phyloP scores from a whole-genome alignment of 2,113 vertebrate species.

The Archocentrus centrarchus region DNA sequence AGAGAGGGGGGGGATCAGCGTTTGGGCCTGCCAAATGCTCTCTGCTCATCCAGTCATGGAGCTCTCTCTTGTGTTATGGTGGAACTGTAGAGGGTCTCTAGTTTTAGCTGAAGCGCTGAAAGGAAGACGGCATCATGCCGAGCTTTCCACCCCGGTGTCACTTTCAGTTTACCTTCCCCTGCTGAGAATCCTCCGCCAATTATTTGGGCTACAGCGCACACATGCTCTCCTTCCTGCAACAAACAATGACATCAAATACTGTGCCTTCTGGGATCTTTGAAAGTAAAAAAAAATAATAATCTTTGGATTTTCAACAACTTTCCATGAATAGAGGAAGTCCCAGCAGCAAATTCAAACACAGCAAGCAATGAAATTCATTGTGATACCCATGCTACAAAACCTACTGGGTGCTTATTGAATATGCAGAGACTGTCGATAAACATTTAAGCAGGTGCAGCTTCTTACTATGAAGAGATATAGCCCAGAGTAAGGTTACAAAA shows the following conservation, averaged over 20 bases:
- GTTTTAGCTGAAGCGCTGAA: slow-evolving; percentile 63
- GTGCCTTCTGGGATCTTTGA: slow-evolving; percentile 58
- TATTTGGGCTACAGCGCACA: slow-evolving; percentile 70
- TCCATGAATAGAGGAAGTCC: slow-evolving; percentile 26
- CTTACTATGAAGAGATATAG: slow-evolving; percentile 63
- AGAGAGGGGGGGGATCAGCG: slow-evolving; percentile 14
- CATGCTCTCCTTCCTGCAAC: slow-evolving; percentile 45
- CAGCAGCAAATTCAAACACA: slow-evolving; percentile 40
- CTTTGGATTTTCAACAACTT: slow-evolving; percentile 57
- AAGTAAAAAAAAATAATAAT: not conserved
- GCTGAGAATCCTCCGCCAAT: slow-evolving; percentile 75
- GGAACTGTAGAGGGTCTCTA: slow-evolving; percentile 55
- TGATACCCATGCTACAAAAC: slow-evolving; percentile 22
- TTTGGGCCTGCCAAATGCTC: slow-evolving; percentile 55
- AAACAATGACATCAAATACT: slow-evolving; percentile 72
- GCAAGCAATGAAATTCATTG: not conserved
- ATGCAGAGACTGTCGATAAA: slow-evolving; percentile 60
- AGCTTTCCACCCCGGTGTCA: slow-evolving; percentile 68
- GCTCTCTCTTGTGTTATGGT: slow-evolving; percentile 42
- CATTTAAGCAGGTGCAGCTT: slow-evolving; percentile 37
- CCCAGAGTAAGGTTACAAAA: slow-evolving; percentile 64
- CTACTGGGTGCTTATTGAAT: slow-evolving; percentile 55
- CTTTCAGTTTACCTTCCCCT: slow-evolving; percentile 79
- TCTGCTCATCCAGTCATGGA: slow-evolving; percentile 45
- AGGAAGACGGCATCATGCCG: slow-evolving; percentile 67